Percentiles rank a stretch among this genome's conserved stretches.
These are phyloP conservation scores for Drosophila paracracens DNA, from an alignment of 2,888 invertebrate species.

Conservation along the genomic window DNA sequence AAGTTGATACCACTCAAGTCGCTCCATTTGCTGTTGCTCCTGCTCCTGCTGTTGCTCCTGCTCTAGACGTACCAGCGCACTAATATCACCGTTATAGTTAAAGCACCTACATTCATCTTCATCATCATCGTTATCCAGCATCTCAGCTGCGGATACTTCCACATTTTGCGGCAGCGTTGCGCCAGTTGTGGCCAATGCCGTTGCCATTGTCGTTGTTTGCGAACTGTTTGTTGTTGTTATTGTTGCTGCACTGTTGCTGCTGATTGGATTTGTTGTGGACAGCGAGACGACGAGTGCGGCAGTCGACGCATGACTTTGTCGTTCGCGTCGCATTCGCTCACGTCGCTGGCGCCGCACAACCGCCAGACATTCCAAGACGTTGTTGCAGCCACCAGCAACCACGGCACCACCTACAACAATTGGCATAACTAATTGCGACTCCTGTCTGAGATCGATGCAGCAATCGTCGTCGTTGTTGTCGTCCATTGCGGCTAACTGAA, in stretches of 20 bases:
- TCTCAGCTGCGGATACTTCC: constrained; percentile 42
- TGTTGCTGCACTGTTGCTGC: constrained; percentile 19
- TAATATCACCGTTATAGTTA: constrained; percentile 82
- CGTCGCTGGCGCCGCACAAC: constrained; percentile 63
- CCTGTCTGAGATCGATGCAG: constrained; percentile 69
- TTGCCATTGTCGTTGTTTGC: constrained; percentile 74
- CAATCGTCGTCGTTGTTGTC: constrained; percentile 38
- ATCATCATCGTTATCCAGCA: constrained; percentile 24
- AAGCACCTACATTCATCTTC: constrained; percentile 82
- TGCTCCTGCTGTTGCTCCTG: constrained; percentile 11
- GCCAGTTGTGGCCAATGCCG: constrained; percentile 52
- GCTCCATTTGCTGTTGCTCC: constrained; percentile 22
- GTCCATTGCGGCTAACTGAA: constrained; percentile 49
- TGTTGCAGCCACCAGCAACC: constrained; percentile 13
- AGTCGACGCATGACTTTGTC: constrained; percentile 65
- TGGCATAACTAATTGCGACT: constrained; percentile 80
- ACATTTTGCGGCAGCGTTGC: constrained; percentile 47
- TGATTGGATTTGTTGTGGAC: constrained; percentile 63
- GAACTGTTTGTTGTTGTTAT: constrained; percentile 53
- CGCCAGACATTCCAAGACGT: constrained; percentile 50
- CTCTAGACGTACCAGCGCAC: constrained; percentile 65
- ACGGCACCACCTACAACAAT: constrained; percentile 62
- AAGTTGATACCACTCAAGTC: constrained; percentile 58
- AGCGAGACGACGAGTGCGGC: constrained; percentile 18
- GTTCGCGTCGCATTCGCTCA: constrained; percentile 66